Conservation (phyloP, 2,113 vertebrate species). For the Silurus glanis region DNA sequence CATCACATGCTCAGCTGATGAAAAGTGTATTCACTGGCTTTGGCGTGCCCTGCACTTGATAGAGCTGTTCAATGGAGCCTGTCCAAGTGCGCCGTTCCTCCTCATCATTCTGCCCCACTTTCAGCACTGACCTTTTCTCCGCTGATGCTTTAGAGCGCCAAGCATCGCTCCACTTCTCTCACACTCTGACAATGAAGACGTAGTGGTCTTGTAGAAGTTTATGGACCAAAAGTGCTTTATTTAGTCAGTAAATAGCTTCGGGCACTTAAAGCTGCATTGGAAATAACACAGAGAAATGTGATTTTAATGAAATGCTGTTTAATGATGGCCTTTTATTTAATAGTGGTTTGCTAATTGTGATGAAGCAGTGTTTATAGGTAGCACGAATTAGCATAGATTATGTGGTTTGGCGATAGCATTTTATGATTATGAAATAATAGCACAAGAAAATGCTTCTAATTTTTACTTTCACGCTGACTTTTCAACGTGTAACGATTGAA, state of each 20-base stretch:
- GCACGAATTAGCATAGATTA: too few relatives aligned
- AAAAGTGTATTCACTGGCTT: not conserved
- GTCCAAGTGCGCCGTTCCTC: constrained; percentile 28
- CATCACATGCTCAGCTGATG: constrained; percentile 21
- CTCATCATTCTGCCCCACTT: constrained; percentile 46
- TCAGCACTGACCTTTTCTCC: constrained; percentile 43
- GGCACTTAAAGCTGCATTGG: not conserved
- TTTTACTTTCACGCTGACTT: not conserved
- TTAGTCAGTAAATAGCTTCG: not conserved
- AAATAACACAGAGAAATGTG: not conserved
- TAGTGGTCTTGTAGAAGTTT: not conserved
- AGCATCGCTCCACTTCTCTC: constrained; percentile 32
- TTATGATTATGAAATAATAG: not conserved
- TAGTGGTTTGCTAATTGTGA: not conserved
- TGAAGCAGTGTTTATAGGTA: not conserved
- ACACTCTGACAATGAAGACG: constrained; percentile 30
- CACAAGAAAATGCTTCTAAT: not conserved
- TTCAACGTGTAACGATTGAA: not conserved
- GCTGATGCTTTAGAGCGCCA: constrained; percentile 26
- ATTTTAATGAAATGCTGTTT: not conserved
- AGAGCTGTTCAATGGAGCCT: constrained; percentile 48
- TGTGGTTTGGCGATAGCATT: not conserved
- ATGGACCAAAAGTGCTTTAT: constrained; percentile 15
- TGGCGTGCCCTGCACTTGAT: constrained; percentile 6
- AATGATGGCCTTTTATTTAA: not conserved